These are phyloP conservation scores for Acanthornis magna DNA, from an alignment of 2,797 vertebrate genomes.

Conservation along the genomic window DNA sequence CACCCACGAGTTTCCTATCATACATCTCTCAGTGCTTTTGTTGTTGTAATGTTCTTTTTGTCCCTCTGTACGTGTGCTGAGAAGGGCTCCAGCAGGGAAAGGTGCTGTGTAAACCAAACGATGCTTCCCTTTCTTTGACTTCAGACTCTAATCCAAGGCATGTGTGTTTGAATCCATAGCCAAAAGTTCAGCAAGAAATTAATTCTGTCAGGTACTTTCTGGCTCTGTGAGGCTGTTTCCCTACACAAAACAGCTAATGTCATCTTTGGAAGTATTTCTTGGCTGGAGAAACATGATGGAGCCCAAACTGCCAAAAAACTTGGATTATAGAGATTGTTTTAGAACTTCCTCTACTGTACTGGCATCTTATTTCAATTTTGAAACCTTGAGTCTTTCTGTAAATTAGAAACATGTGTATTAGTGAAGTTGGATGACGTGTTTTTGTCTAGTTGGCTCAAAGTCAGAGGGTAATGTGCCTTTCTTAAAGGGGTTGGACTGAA, in stretches of 20 bases:
- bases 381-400: conserved; percentile 53
- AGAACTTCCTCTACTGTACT: conserved; percentile 67
- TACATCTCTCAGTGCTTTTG: neutral
- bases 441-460: conserved; percentile 55
- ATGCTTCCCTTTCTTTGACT: neutral
- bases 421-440: conserved; percentile 58
- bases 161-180: neutral
- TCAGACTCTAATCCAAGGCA: neutral
- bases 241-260: conserved; percentile 22
- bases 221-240: conserved; percentile 25
- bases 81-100: neutral
- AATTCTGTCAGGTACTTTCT: conserved; percentile 45
- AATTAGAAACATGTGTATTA: conserved; percentile 62
- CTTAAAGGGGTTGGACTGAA: conserved; percentile 19
- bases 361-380: conserved; percentile 49
- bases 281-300: conserved; percentile 21
- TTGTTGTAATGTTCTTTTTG: neutral
- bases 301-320: conserved; percentile 45
- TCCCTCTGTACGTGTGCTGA: neutral
- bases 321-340: conserved; percentile 60
- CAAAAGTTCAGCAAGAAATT: conserved; percentile 29
- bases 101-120: neutral
- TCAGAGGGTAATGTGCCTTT: conserved; percentile 32
- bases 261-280: conserved; percentile 40
- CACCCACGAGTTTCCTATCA: neutral